Evolutionary conservation across 1,140 invertebrate genomes (phyloP).

Genomic region (Notospermus geniculatus): DNA sequence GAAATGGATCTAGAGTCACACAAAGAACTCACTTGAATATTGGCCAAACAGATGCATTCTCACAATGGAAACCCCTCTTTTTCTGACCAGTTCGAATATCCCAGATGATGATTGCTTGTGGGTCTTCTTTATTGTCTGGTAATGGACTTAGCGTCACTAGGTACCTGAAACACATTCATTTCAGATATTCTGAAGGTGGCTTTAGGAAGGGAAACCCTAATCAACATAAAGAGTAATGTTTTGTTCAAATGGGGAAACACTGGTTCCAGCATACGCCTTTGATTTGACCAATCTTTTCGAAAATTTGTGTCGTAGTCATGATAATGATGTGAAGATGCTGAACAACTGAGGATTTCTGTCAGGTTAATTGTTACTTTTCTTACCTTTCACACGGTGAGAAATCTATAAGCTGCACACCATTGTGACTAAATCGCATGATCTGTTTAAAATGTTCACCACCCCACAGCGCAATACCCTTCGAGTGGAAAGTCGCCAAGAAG

Average conservation of each 20-base stretch:
- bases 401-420: constrained; percentile 90
- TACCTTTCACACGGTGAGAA: constrained; percentile 96
- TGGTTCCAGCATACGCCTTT: too few relatives aligned
- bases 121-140: constrained; percentile 62
- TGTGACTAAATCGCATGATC: constrained; percentile 87
- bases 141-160: constrained; percentile 86
- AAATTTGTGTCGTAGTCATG: too few relatives aligned
- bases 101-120: constrained; percentile 65
- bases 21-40: constrained; percentile 79
- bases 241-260: too few relatives aligned
- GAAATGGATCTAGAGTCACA: too few relatives aligned
- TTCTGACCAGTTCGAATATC: constrained; percentile 88
- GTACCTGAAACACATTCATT: constrained; percentile 62
- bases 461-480: constrained; percentile 93
- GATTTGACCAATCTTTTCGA: too few relatives aligned
- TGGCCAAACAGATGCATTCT: constrained; percentile 77
- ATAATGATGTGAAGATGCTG: too few relatives aligned
- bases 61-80: constrained; percentile 85
- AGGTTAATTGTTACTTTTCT: constrained; percentile 22
- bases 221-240: too few relatives aligned
- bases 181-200: too few relatives aligned
- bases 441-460: constrained; percentile 90
- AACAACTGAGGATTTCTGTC: too few relatives aligned
- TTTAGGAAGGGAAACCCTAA: too few relatives aligned
- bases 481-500: constrained; percentile 93